Evolutionary conservation across 2,113 vertebrate genomes (phyloP), one percentile per base, ranked within the genome.

Genomic region (Leptocoma aspasia): DNA sequence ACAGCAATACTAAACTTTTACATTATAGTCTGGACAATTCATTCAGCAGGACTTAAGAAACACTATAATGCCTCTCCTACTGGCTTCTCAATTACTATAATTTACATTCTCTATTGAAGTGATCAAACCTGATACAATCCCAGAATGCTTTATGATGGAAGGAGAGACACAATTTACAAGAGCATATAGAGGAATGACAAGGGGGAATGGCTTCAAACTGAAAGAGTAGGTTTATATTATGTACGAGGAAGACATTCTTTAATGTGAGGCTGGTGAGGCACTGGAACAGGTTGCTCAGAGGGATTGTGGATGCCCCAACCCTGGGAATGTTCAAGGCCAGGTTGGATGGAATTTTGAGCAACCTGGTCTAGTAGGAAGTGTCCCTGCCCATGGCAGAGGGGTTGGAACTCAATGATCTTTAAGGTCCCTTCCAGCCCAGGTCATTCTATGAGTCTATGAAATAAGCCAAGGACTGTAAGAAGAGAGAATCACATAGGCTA

Each of bases 241-340:
- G 1, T 14, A 22, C 26, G 26, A 26, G 39, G 39, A 72, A 53
- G 33, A 45, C 5, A 66, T 10, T 41, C 6, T 53, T 30, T n/a
- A 26, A 17, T 76, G 39, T 31, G 47, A 30, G 8, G 26, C 6
- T 54, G n/a, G 9, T 47, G 54, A 54, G 14, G 24, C 41, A 41
- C 54, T 42, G 41, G 26, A 39, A 61, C 41, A 68, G 26, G 17
- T 2, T 68, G 39, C n/a, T 4, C 39, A 76, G 39, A 61, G 21
- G 3, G 2, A 4, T 0, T 27, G n/a, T 15, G 21, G 54, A 54
- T 68, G n/a, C 14, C 13, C 12, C 33, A 52, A 6, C 28, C 17
- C 54, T 27, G 20, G 39, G 3, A 45, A 24, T 17, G 26, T 11
- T 10, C 61, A 68, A 39, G 17, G 39, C 16, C 47, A 54, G 54